Evolutionary conservation across 2,797 vertebrate genomes (phyloP).

Genomic region (Acomys russatus): DNA sequence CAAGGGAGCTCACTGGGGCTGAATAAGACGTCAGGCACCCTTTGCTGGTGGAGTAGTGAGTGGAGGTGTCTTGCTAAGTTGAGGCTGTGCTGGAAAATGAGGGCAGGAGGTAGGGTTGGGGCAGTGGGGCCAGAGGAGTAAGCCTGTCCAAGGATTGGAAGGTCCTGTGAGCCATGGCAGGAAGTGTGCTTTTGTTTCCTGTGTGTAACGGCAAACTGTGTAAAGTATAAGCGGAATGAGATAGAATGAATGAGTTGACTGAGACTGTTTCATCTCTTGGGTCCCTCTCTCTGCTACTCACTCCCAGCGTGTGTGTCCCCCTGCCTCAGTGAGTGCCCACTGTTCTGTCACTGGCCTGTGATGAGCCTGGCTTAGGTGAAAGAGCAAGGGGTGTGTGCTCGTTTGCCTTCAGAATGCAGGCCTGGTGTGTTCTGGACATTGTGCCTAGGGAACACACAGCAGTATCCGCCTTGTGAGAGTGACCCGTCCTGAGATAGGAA

Average conservation of each 20-base stretch:
- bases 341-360: background rate
- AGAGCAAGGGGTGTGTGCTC: background rate
- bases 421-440: background rate
- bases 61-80: background rate
- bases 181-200: conserved; percentile 23
- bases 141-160: conserved; percentile 6
- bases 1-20: background rate
- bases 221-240: background rate
- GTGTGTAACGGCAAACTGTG: background rate
- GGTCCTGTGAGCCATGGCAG: conserved; percentile 18
- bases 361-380: background rate
- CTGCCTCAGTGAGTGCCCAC: background rate
- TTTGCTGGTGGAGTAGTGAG: background rate
- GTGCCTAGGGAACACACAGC: background rate
- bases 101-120: too few relatives aligned
- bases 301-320: background rate
- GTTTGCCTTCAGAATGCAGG: background rate
- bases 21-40: background rate
- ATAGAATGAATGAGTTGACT: background rate
- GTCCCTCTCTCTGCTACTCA: rapidly evolving
- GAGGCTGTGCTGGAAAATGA: background rate
- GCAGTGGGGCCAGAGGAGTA: background rate
- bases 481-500: background rate
- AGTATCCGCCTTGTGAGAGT: background rate
- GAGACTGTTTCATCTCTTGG: background rate